These are phyloP conservation scores for Micronycteris hirsuta DNA, from an alignment of 2,113 vertebrate species.

Conservation along the genomic window DNA sequence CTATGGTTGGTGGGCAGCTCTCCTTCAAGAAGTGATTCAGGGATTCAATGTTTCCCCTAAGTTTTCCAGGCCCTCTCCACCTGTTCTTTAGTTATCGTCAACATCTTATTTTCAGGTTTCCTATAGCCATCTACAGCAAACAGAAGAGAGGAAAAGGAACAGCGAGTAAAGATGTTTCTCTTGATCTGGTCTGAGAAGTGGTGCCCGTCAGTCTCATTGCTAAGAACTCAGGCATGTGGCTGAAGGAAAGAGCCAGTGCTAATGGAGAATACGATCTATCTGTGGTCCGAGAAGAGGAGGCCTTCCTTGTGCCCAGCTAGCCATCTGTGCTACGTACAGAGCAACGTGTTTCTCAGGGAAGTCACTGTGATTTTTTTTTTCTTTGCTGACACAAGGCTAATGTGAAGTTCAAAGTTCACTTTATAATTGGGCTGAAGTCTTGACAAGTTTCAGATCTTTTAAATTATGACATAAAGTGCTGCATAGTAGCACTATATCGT, in stretches of 20 bases:
- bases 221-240: background rate
- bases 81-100: background rate
- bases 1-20: background rate
- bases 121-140: background rate
- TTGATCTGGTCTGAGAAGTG: background rate
- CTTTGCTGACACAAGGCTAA: background rate
- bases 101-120: background rate
- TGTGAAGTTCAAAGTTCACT: background rate
- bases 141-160: background rate
- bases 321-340: background rate
- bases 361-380: background rate
- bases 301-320: background rate
- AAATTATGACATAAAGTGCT: background rate
- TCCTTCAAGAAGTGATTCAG: background rate
- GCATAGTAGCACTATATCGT: background rate
- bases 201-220: background rate
- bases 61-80: background rate
- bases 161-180: background rate
- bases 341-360: background rate
- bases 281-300: background rate
- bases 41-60: background rate
- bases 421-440: background rate
- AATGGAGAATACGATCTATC: rapidly evolving
- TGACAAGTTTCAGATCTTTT: background rate
- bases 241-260: background rate